Percentiles rank a stretch among this genome's conserved stretches.
Conservation (phyloP, 1,140 invertebrate genomes). For the Helicoverpa zea region DNA sequence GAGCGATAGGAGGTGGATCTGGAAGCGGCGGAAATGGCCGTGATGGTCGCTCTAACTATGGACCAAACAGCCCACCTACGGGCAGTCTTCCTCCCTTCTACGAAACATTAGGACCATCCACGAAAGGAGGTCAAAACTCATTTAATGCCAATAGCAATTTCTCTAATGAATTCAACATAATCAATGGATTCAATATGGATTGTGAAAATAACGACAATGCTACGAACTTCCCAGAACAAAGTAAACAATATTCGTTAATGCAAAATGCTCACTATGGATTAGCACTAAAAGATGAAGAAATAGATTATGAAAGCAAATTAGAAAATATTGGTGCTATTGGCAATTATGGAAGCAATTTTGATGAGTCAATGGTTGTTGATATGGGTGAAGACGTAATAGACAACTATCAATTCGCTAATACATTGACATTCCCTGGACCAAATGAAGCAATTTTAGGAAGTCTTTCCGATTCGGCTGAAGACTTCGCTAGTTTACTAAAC, state of each 20-base stretch:
- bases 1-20: conserved; percentile 88
- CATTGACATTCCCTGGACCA: conserved; percentile 91
- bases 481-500: conserved; percentile 90
- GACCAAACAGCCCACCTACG: conserved; percentile 93
- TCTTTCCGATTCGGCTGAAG: conserved; percentile 88
- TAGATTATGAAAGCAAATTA: conserved; percentile 92
- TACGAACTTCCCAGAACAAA: conserved; percentile 85
- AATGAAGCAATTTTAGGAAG: conserved; percentile 89
- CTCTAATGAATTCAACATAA: conserved; percentile 87
- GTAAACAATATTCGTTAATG: conserved; percentile 92
- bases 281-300: conserved; percentile 92
- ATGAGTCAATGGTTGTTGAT: conserved; percentile 93
- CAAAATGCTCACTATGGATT: conserved; percentile 94
- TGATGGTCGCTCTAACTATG: conserved; percentile 93
- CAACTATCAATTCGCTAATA: conserved; percentile 93
- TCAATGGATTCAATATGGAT: conserved; percentile 91
- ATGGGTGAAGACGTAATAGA: conserved; percentile 92
- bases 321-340: conserved; percentile 88
- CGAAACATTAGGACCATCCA: conserved; percentile 89
- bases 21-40: conserved; percentile 91
- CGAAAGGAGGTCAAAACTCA: conserved; percentile 91
- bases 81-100: conserved; percentile 94
- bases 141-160: conserved; percentile 87
- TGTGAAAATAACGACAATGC: conserved; percentile 89
- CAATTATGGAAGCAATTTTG: conserved; percentile 90